These are phyloP conservation scores for Parnassius smintheus DNA, from an alignment of 2,888 invertebrate species.

Conservation along the genomic window DNA sequence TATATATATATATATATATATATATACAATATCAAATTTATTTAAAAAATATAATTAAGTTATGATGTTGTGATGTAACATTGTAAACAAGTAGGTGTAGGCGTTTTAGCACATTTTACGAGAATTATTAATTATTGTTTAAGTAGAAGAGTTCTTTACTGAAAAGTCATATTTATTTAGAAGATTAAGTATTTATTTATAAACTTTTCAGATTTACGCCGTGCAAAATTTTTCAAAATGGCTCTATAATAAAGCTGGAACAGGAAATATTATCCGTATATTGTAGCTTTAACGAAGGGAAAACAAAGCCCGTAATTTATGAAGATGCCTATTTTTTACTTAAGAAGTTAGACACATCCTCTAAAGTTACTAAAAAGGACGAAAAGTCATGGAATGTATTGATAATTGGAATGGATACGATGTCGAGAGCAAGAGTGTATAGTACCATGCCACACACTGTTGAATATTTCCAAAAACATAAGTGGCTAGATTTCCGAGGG, in stretches of 20 bases:
- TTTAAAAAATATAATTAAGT: too few species aligned
- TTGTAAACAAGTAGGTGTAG: too few species aligned
- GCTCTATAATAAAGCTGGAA: constrained; percentile 35
- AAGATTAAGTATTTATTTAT: too few species aligned
- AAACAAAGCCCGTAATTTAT: constrained; percentile 37
- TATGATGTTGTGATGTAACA: too few species aligned
- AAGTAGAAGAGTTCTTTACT: too few species aligned
- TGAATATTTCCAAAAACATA: constrained; percentile 82
- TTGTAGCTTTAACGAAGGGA: constrained; percentile 35
- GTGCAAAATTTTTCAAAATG: constrained; percentile 44
- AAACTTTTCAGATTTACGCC: constrained; percentile 44
- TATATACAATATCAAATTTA: too few species aligned
- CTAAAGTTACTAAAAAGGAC: background rate
- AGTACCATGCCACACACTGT: constrained; percentile 88
- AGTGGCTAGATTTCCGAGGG: constrained; percentile 87
- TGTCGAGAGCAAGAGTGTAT: constrained; percentile 88
- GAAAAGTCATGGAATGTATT: constrained; percentile 77
- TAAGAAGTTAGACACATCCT: constrained; percentile 37
- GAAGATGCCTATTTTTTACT: constrained; percentile 49
- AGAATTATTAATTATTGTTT: too few species aligned
- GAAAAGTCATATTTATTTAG: too few species aligned
- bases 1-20: too few species aligned
- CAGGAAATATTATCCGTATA: constrained; percentile 50
- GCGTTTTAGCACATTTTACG: too few species aligned
- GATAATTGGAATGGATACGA: constrained; percentile 91